Percentiles rank a stretch among this genome's conserved stretches.
Conservation (phyloP, 1,140 invertebrate genomes). For the Solen grandis region DNA sequence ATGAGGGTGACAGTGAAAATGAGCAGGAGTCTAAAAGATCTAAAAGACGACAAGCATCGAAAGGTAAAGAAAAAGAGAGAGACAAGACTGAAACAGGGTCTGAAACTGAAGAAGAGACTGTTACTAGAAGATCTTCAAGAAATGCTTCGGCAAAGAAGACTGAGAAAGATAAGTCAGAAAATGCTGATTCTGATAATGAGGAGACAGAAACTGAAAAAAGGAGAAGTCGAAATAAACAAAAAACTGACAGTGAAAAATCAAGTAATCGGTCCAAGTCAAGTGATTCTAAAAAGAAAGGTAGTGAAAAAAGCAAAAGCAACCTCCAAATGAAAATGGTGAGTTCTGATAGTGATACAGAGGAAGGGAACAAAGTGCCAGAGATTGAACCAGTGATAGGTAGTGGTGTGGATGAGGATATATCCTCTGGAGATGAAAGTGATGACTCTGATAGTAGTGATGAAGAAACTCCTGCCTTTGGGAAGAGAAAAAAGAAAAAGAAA, state of each 20-base stretch:
- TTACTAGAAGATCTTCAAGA: too few species aligned
- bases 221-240: slow-evolving; percentile 17
- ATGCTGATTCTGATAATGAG: too few species aligned
- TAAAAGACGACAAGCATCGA: too few species aligned
- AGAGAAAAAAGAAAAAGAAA: slow-evolving; percentile 36
- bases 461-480: slow-evolving; percentile 27
- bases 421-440: slow-evolving; percentile 40
- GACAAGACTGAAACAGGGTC: slow-evolving; percentile 21
- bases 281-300: neutral
- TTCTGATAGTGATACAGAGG: slow-evolving; percentile 27
- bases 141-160: too few species aligned
- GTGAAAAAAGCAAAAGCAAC: neutral
- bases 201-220: slow-evolving; percentile 12
- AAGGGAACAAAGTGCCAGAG: slow-evolving; percentile 46
- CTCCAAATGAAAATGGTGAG: neutral
- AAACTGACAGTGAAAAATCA: too few species aligned
- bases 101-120: slow-evolving; percentile 42
- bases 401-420: too few species aligned
- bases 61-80: slow-evolving; percentile 7
- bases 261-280: too few species aligned
- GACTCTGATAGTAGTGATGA: slow-evolving; percentile 11
- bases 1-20: too few species aligned
- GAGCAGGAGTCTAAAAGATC: too few species aligned
- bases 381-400: slow-evolving; percentile 47
- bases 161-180: too few species aligned